Conservation (phyloP, 2,888 invertebrate genomes). For the Perizoma affinitatum region DNA sequence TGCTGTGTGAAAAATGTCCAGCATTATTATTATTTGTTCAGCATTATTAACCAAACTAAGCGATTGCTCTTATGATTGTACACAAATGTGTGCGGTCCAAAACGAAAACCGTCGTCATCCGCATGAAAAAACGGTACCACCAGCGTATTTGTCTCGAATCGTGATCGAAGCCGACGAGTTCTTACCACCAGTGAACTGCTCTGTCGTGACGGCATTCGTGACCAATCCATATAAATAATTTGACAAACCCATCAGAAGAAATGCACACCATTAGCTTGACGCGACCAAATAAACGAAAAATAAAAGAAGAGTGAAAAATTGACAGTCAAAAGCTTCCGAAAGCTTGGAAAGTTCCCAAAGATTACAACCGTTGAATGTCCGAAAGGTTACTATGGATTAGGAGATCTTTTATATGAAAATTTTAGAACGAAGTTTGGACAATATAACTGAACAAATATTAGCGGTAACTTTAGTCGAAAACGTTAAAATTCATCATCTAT, state of each 20-base stretch:
- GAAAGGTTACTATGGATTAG: too few species aligned
- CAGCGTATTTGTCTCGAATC: slow-evolving; percentile 49
- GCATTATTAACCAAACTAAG: neutral
- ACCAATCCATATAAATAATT: slow-evolving; percentile 39
- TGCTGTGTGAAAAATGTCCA: too few species aligned
- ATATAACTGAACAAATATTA: slow-evolving; percentile 14
- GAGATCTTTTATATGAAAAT: too few species aligned
- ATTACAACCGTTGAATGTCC: too few species aligned
- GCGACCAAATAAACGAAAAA: slow-evolving; percentile 9
- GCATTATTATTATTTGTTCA: too few species aligned
- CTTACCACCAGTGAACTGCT: slow-evolving; percentile 39
- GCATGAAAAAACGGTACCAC: slow-evolving; percentile 60
- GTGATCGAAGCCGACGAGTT: slow-evolving; percentile 50
- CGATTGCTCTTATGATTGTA: slow-evolving; percentile 26
- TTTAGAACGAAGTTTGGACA: neutral
- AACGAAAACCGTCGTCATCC: slow-evolving; percentile 43
- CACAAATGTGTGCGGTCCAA: slow-evolving; percentile 42
- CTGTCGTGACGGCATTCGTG: slow-evolving; percentile 41
- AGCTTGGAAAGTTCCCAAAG: neutral
- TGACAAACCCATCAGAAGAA: slow-evolving; percentile 35
- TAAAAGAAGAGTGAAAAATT: slow-evolving; percentile 13
- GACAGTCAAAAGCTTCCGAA: neutral
- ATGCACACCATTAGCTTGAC: slow-evolving; percentile 32
- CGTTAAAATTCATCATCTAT: slow-evolving; percentile 16
- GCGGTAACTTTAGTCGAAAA: slow-evolving; percentile 5